Evolutionary conservation across 2,888 invertebrate genomes (phyloP), one percentile per base, ranked within the genome.

Genomic region (Tetranychus truncatus): DNA sequence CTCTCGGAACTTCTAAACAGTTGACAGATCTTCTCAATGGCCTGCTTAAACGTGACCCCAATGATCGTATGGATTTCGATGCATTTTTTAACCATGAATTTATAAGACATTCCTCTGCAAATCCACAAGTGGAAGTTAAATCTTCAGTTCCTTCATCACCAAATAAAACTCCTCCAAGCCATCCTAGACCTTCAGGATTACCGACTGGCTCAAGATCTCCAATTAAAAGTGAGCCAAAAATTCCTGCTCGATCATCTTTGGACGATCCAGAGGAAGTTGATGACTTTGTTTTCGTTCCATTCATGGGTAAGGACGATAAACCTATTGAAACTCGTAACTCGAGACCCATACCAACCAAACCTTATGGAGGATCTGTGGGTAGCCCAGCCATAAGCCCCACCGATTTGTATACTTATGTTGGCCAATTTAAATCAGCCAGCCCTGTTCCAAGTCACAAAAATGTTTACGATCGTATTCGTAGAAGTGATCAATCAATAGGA

Each of bases 31-130:
- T 99, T 78, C 86, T 99, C 78, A 86, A 89, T 81, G 89, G 91
- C 72, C 86, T 99, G 77, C 81, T 88, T 77, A 90, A 93, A 80
- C 88, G 96, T 78, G 95, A 92, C 84, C 90, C 97, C 73, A 89
- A 89, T 81, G 96, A 99, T 82, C 87, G 99, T 79, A 93, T 99
- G 87, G 90, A 92, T 77, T 99, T 97, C 84, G 85, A 95, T 81
- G 89, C 89, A 78, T 97, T 99, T 85, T 97, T 97, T 86, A 89
- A 88, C 82, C 97, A 99, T 84, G 88, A 90, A 73, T 99, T 97
- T 85, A 81, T 86, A 71, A 80, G 81, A 76, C 79, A 79, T 45
- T 67, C 75, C 24, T 74, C 78, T 69, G 77, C 34, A 45, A 44
- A 72, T 44, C 45, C 45, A 65, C 24, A 69, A 24, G 45, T 65